Evolutionary conservation across 2,888 invertebrate genomes (phyloP), one percentile per base, ranked within the genome.

Genomic region (Microplitis deprimator): DNA sequence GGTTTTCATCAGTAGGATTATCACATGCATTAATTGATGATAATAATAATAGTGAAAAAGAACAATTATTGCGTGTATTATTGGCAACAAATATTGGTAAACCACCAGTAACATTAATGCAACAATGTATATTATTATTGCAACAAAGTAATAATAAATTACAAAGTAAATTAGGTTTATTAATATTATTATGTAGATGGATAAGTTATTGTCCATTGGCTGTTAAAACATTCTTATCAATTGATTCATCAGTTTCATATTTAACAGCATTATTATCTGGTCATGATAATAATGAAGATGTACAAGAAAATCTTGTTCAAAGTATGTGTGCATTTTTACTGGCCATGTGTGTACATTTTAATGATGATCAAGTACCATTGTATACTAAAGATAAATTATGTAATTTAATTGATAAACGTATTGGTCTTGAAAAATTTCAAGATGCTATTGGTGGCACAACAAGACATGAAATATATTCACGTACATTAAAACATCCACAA

Each of bases 401-500:
- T 68, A 96, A 96, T 87, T 91, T 98, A 76, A 93, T 99, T 62
- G 94, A 96, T 79, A 96, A 96, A 86, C 92, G 99, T 80, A 96
- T 99, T 78, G 98, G 97, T 6, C 91, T 96, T 82, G 99, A 99
- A 88, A 94, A 94, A 71, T 96, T 97, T 88, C 93, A 95, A 77
- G 94, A 96, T 80, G 96, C 96, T 86, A 91, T 99, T 77, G 93
- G 94, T 73, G 96, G 96, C 83, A 95, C 99, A 75, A 93, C 96
- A 0, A 94, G 95, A 73, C 96, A 97, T 87, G 99, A 99, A 91
- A 92, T 94, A 64, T 99, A 98, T 91, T 96, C 95, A 76, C 93
- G 94, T 86, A 97, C 98, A 16, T 94, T 97, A 20, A 98, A 99
- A 88, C 96, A 96, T 85, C 98, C 99, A 0, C 98, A 98, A 90